Evolutionary conservation across 2,113 vertebrate species (phyloP), one percentile per base, ranked within the genome.

Genomic region (Romanogobio albipinnatus): DNA sequence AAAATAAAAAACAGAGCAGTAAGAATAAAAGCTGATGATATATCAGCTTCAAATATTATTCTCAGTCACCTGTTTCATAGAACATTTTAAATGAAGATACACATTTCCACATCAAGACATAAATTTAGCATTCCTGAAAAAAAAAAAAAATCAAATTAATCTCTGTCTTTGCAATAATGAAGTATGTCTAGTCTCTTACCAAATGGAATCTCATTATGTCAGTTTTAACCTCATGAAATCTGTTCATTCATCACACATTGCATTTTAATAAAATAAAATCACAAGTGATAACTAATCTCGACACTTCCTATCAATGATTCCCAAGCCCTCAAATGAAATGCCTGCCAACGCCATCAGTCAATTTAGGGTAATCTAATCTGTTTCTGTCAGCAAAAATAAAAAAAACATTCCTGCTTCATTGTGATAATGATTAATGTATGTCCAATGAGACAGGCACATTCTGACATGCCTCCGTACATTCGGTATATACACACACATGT

Each of bases 351-450:
- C 68, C 22, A 80, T 87, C 86, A 45, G 82, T 84, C 76, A 84
- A 75, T 80, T 64, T 81, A 59, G 66, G 19, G 9, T 84, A 70
- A 70, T 84, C 43, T 76, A 76, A 87, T 87, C 33, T 84, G 15
- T 81, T 84, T 70, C 82, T 76, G 51, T 87, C 70, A 76, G 68
- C 79, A 75, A 74, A 74, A 61, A 39, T 26, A 86, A 39, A 83
- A 79, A 39, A 36, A 36, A 84, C 61, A 76, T 56, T 84, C 73
- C 36, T 84, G 26, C n/a, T 49, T 73, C 24, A 84, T 45, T 75
- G 45, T 45, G 51, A 75, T 84, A 62, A 59, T 75, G 51, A 61
- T 62, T 61, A 84, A 84, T 75, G 39, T 10, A 76, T 76, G 49
- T 84, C 58, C 47, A 36, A 19, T 75, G 81, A 85, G 14, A 53